Conservation (phyloP, 2,797 vertebrate species). For the Leucoraja ocellata region DNA sequence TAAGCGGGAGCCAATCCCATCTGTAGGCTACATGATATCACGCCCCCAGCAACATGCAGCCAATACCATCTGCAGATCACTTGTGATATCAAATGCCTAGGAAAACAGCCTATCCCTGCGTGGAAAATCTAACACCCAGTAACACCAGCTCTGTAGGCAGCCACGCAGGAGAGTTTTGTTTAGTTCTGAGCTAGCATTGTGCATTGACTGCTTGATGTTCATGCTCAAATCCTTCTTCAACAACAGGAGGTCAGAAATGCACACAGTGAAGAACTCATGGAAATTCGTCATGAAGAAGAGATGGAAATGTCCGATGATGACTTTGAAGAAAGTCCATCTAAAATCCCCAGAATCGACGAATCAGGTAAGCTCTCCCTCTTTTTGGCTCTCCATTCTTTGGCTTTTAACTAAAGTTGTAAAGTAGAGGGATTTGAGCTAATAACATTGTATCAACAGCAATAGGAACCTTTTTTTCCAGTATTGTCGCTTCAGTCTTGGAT, state of each 20-base stretch:
- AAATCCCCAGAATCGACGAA: constrained; percentile 74
- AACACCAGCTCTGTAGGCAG: background rate
- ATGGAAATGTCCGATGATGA: constrained; percentile 98
- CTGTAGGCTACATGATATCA: background rate
- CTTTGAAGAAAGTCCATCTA: constrained; percentile 71
- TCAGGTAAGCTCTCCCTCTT: constrained; percentile 60
- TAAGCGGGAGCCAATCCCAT: background rate
- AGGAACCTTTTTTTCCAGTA: background rate
- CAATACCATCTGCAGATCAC: background rate
- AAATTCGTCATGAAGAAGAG: constrained; percentile 86
- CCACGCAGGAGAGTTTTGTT: background rate
- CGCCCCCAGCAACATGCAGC: background rate
- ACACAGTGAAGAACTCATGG: constrained; percentile 93
- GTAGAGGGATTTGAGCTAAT: background rate
- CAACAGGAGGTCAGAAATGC: constrained; percentile 84
- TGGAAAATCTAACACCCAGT: background rate
- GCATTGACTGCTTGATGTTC: background rate
- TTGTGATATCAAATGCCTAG: background rate
- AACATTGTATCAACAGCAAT: background rate
- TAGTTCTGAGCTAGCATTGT: background rate
- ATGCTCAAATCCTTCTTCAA: background rate
- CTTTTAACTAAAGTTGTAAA: background rate
- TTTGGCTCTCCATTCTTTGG: background rate
- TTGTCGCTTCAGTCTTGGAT: background rate
- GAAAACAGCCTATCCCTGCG: background rate